Percentiles rank a stretch among this genome's conserved stretches.
phyloP scores from a whole-genome alignment of 2,797 vertebrate species.

The Notolabrus celidotus region DNA sequence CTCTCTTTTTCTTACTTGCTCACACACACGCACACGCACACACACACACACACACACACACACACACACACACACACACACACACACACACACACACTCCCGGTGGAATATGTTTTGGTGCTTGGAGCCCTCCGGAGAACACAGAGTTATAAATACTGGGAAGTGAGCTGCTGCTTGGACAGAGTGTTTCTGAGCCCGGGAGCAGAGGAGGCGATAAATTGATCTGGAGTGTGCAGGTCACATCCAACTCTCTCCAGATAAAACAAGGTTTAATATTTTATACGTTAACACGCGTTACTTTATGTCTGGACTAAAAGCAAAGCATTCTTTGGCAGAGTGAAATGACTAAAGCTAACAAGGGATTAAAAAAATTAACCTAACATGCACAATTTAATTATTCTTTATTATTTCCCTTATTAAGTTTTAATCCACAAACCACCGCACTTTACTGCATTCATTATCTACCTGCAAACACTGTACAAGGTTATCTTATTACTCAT shows the following conservation, averaged over 20 bases:
- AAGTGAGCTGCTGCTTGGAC: slow-evolving; percentile 60
- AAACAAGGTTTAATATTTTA: slow-evolving; percentile 24
- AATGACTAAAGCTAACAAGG: no score
- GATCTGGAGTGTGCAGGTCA: slow-evolving; percentile 37
- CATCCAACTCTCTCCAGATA: slow-evolving; percentile 39
- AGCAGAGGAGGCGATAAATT: slow-evolving; percentile 42
- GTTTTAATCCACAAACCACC: no score
- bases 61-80: slow-evolving; percentile 46
- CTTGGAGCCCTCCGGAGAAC: slow-evolving; percentile 55
- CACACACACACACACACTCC: slow-evolving; percentile 44
- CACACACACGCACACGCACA: slow-evolving; percentile 46
- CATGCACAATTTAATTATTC: no score
- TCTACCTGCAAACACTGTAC: no score
- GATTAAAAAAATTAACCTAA: no score
- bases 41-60: slow-evolving; percentile 47
- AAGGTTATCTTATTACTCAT: no score
- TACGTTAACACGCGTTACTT: no score
- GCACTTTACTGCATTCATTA: no score
- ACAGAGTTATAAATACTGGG: slow-evolving; percentile 72
- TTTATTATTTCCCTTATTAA: no score
- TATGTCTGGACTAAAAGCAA: not conserved
- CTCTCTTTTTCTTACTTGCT: slow-evolving; percentile 15
- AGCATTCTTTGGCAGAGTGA: no score
- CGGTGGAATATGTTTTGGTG: slow-evolving; percentile 58
- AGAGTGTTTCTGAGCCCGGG: slow-evolving; percentile 26